phyloP scores from a whole-genome alignment of 2,113 vertebrate genomes.

The Heloderma charlesbogerti region DNA sequence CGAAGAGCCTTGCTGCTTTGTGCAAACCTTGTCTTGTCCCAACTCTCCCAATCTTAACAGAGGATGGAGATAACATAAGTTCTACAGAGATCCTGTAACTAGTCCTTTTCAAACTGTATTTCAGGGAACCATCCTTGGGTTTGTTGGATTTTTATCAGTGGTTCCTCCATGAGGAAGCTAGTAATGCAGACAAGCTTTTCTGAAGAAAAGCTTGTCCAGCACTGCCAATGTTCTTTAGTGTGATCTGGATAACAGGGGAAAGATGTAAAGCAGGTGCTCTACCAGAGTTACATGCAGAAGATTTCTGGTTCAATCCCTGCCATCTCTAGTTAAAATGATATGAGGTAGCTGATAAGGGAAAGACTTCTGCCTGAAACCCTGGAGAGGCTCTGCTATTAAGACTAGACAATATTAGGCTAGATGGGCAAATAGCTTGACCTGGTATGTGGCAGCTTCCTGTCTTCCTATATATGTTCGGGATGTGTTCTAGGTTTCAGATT shows the following conservation, averaged over 20 bases:
- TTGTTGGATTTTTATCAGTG: not conserved
- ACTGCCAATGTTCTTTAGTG: not conserved
- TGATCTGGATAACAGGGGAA: not conserved
- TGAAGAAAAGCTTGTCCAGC: not conserved
- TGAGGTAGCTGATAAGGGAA: not conserved
- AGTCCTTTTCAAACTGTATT: not conserved
- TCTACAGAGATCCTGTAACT: not conserved
- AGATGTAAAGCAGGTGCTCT: no score
- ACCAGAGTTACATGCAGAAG: not conserved
- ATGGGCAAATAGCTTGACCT: not conserved
- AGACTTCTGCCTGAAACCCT: not conserved
- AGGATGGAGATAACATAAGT: not conserved
- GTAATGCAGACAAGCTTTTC: not conserved
- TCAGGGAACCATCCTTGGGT: not conserved
- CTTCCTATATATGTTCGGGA: not conserved
- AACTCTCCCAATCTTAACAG: not conserved
- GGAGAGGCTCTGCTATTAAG: not conserved
- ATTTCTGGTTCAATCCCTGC: not conserved
- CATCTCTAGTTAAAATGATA: not conserved
- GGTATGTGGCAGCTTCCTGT: not conserved
- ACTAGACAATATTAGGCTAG: not conserved
- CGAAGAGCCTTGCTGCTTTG: not conserved
- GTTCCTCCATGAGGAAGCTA: not conserved
- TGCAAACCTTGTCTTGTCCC: not conserved
- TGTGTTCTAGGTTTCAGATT: not conserved